phyloP scores from a whole-genome alignment of 2,888 invertebrate genomes.

The Apantesis nais region DNA sequence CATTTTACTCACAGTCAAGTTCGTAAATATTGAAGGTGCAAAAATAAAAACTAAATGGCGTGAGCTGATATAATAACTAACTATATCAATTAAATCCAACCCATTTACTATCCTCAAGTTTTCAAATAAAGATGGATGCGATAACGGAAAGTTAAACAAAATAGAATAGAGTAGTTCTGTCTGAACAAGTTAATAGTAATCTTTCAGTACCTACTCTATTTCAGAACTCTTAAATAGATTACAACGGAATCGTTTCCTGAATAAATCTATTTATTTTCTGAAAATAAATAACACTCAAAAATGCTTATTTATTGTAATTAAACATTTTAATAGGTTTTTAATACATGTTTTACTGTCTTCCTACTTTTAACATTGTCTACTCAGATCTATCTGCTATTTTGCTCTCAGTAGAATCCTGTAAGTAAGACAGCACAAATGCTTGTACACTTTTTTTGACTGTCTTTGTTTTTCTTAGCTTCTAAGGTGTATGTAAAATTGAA shows the following conservation, averaged over 20 bases:
- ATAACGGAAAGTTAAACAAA: conserved; percentile 4
- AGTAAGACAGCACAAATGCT: too few species aligned
- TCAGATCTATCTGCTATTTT: too few species aligned
- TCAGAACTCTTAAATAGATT: background rate
- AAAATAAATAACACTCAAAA: background rate
- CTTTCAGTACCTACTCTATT: background rate
- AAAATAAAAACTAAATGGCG: background rate
- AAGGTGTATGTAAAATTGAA: too few species aligned
- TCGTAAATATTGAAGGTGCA: background rate
- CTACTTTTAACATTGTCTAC: too few species aligned
- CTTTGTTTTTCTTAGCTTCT: too few species aligned
- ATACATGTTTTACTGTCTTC: too few species aligned
- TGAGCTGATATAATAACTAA: background rate
- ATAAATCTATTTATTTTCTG: background rate
- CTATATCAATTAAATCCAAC: background rate
- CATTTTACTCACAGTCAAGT: background rate
- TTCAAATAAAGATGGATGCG: conserved; percentile 7
- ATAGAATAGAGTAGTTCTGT: background rate
- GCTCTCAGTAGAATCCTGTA: too few species aligned
- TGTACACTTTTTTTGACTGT: too few species aligned
- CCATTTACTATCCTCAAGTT: background rate
- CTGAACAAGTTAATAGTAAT: background rate
- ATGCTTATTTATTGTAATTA: background rate
- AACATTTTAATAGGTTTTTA: too few species aligned
- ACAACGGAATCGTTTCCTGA: too few species aligned